Conservation (phyloP, 2,113 vertebrate species). For the Vidua chalybeata region DNA sequence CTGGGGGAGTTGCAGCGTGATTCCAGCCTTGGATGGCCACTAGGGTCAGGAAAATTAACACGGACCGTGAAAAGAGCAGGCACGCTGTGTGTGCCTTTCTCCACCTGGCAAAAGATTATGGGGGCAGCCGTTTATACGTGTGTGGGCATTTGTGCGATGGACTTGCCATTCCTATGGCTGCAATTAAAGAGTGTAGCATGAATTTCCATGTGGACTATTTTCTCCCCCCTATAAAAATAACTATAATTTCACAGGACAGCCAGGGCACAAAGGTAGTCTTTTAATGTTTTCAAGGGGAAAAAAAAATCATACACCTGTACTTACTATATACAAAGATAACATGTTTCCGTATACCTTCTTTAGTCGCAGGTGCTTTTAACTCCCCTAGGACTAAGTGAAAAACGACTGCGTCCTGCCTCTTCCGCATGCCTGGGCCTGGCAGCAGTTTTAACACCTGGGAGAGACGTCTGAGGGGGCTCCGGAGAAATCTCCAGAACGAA, state of each 20-base stretch:
- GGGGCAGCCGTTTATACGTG: background rate
- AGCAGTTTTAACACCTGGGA: background rate
- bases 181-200: background rate
- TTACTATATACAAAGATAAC: background rate
- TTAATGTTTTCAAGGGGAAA: background rate
- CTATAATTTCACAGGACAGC: background rate
- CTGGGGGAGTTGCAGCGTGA: background rate
- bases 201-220: background rate
- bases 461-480: background rate
- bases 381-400: background rate
- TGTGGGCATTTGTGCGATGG: background rate
- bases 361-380: background rate
- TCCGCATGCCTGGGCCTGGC: background rate
- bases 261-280: background rate
- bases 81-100: background rate
- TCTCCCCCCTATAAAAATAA: background rate
- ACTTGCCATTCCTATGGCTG: background rate
- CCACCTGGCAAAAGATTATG: background rate
- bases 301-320: background rate
- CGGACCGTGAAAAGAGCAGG: background rate
- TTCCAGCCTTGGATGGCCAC: background rate
- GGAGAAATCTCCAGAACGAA: background rate
- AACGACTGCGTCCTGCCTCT: background rate
- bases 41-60: background rate
- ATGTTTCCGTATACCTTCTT: background rate